Percentiles rank a stretch among this genome's conserved stretches.
Conservation (phyloP, 30 jellyfish, hydroid and myxozoan species). For the Catostylus mosaicus region DNA sequence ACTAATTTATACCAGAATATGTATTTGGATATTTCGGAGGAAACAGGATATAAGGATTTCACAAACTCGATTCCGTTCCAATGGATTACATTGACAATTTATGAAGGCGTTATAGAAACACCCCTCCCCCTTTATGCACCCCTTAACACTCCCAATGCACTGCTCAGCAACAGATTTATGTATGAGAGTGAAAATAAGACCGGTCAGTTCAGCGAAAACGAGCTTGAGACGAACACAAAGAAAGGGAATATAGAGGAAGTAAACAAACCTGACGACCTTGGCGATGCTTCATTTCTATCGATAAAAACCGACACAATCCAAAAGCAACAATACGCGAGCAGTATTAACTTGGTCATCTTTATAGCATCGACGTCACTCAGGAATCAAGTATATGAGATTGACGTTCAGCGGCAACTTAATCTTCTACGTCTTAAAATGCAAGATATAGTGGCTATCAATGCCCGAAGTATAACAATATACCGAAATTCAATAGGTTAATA, state of each 20-base stretch:
- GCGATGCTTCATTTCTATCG: not conserved
- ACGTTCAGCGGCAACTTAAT: not conserved
- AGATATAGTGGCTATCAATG: not conserved
- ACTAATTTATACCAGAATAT: too few species aligned
- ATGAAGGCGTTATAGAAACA: too few species aligned
- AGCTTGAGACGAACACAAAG: not conserved
- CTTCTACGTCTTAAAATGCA: not conserved
- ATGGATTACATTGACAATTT: too few species aligned
- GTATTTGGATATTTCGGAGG: too few species aligned
- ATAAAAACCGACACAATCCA: not conserved
- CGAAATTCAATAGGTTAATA: conserved; percentile 6
- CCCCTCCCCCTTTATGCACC: too few species aligned
- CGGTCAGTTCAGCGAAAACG: not conserved
- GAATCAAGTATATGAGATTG: not conserved
- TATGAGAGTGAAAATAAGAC: too few species aligned
- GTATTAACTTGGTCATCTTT: not conserved
- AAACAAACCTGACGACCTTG: conserved; percentile 1
- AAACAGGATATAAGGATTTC: too few species aligned
- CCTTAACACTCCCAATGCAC: too few species aligned
- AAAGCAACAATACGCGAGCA: not conserved
- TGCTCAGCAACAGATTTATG: too few species aligned
- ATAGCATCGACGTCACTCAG: not conserved
- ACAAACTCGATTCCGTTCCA: too few species aligned
- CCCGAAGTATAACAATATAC: not conserved
- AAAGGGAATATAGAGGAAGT: not conserved